A percentile compares a stretch with the other conserved stretches of the same genome.
Evolutionary conservation across 2,888 invertebrate genomes (phyloP).

Genomic region (Lysandra bellargus): DNA sequence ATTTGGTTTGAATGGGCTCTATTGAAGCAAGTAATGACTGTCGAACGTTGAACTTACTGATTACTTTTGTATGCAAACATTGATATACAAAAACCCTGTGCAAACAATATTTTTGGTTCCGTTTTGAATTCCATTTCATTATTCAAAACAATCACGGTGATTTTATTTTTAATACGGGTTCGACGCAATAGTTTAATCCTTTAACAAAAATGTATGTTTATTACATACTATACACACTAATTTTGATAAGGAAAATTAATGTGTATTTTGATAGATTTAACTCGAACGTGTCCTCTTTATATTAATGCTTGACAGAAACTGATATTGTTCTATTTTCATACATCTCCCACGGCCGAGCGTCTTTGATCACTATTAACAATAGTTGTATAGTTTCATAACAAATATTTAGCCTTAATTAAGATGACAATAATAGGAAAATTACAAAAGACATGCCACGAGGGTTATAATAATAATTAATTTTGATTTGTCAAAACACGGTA

Average conservation of each 20-base stretch:
- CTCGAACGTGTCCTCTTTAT: neutral
- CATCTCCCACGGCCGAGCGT: neutral
- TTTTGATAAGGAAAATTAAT: neutral
- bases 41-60: slow-evolving; percentile 50
- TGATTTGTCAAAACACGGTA: neutral
- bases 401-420: neutral
- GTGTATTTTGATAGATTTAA: neutral
- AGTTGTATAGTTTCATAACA: neutral
- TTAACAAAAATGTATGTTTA: too few relatives aligned
- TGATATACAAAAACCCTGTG: too few relatives aligned
- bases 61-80: slow-evolving; percentile 35
- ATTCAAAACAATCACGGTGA: neutral
- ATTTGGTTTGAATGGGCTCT: slow-evolving; percentile 56
- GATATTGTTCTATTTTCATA: slow-evolving; percentile 15
- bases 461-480: neutral
- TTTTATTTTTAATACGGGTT: too few relatives aligned
- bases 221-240: too few relatives aligned
- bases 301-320: neutral
- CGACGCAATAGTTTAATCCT: too few relatives aligned
- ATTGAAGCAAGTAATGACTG: slow-evolving; percentile 51
- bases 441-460: neutral
- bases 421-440: slow-evolving; percentile 1
- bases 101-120: neutral
- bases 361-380: slow-evolving; percentile 21
- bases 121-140: neutral